Percentiles rank a stretch among this genome's conserved stretches.
Evolutionary conservation across 1,140 invertebrate genomes (phyloP).

Genomic region (Pseudomyrmex concolor): DNA sequence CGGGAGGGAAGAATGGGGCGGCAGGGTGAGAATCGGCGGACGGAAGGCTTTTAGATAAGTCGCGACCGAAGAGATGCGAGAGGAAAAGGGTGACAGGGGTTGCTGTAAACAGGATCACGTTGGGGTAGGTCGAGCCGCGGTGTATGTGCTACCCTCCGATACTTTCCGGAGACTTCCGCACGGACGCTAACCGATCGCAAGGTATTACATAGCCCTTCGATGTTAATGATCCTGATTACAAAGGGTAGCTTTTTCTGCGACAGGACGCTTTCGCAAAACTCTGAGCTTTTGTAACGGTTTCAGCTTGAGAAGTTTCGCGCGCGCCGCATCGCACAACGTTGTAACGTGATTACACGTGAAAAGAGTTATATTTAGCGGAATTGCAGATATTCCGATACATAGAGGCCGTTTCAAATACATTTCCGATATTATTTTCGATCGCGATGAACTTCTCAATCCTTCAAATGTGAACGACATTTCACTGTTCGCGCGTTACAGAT

Average conservation of each 20-base stretch:
- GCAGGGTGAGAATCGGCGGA: constrained; percentile 40
- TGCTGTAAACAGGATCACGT: constrained; percentile 75
- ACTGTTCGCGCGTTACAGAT: too few relatives aligned
- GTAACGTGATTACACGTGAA: constrained; percentile 4
- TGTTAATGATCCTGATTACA: constrained; percentile 56
- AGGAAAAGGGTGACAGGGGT: constrained; percentile 62
- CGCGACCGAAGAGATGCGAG: constrained; percentile 44
- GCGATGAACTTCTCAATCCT: not conserved
- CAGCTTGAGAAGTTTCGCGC: constrained; percentile 37
- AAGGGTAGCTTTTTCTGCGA: constrained; percentile 12
- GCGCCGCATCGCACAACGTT: constrained; percentile 34
- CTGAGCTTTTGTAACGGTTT: constrained; percentile 11
- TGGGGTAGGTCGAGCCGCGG: constrained; percentile 77
- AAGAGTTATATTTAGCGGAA: constrained; percentile 26
- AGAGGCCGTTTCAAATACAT: constrained; percentile 13
- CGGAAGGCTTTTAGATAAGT: constrained; percentile 54
- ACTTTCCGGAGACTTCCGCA: constrained; percentile 55
- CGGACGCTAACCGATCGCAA: constrained; percentile 52
- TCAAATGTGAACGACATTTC: not conserved
- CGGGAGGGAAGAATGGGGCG: constrained; percentile 56
- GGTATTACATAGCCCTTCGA: constrained; percentile 27
- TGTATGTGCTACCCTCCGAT: constrained; percentile 35
- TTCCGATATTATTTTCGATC: constrained; percentile 16
- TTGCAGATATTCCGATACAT: not conserved
- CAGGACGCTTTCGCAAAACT: constrained; percentile 12